phyloP scores from a whole-genome alignment of 2,113 vertebrate species.

The Caranx melampygus region DNA sequence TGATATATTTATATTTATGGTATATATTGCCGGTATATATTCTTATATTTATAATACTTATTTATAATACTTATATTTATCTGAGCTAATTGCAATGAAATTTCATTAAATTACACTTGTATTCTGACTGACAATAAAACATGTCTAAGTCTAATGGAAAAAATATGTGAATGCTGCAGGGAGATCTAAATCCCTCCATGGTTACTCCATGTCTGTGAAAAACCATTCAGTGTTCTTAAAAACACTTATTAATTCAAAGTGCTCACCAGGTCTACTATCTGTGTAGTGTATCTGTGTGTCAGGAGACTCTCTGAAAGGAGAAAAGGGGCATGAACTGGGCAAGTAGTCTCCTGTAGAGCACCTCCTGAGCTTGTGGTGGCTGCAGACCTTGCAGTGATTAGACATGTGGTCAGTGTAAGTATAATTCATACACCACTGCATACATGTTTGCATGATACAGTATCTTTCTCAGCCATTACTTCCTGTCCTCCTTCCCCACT shows the following conservation, averaged over 20 bases:
- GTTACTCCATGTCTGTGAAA: not conserved
- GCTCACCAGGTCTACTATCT: not conserved
- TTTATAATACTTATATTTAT: too few species aligned
- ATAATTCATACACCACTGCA: not conserved
- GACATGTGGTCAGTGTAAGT: slow-evolving; percentile 41
- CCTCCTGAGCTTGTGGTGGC: slow-evolving; percentile 30
- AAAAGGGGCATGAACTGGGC: slow-evolving; percentile 42
- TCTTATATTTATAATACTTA: too few species aligned
- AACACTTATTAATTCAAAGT: too few species aligned
- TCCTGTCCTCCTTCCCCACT: slow-evolving; percentile 12
- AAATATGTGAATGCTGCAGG: not conserved
- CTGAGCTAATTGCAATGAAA: too few species aligned
- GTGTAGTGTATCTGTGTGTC: not conserved
- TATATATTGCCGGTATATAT: too few species aligned
- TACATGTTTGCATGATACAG: too few species aligned
- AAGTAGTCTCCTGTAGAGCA: slow-evolving; percentile 36
- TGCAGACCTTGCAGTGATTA: slow-evolving; percentile 19
- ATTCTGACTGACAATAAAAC: too few species aligned
- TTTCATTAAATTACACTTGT: too few species aligned
- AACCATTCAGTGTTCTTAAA: not conserved
- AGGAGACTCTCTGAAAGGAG: not conserved
- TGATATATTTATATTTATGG: too few species aligned
- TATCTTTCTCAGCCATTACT: not conserved
- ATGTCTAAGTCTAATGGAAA: too few species aligned
- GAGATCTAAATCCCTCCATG: not conserved